Evolutionary conservation across 2,797 vertebrate genomes (phyloP).

Genomic region (Semotilus atromaculatus): DNA sequence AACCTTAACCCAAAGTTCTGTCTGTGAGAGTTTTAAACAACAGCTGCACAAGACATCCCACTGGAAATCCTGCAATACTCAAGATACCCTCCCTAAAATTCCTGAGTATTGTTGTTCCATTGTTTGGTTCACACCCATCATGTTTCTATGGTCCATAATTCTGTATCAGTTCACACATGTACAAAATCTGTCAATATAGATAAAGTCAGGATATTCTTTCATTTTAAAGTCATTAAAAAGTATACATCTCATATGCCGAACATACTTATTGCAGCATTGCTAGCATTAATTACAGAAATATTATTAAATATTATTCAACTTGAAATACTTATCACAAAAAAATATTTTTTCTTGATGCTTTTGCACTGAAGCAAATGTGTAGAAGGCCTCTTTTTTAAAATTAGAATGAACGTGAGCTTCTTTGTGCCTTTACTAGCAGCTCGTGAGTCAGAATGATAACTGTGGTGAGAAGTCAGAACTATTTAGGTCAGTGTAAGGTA

Average conservation of each 20-base stretch:
- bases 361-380: neutral
- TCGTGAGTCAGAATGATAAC: neutral
- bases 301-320: neutral
- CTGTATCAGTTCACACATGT: neutral
- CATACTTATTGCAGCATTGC: neutral
- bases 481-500: neutral
- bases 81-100: neutral
- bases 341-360: neutral
- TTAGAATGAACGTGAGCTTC: neutral
- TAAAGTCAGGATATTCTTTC: no score
- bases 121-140: neutral
- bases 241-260: neutral
- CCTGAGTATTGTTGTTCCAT: neutral
- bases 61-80: neutral
- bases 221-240: neutral
- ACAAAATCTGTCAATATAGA: neutral
- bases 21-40: neutral
- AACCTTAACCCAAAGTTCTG: neutral
- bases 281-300: neutral
- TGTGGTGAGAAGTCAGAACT: neutral
- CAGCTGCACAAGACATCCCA: neutral
- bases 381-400: neutral
- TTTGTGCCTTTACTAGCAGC: neutral
- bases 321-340: neutral
- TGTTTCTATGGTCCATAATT: neutral